These are phyloP conservation scores for Crossaster papposus DNA, from an alignment of 53 echinoderm and acorn worm genomes.

Conservation along the genomic window DNA sequence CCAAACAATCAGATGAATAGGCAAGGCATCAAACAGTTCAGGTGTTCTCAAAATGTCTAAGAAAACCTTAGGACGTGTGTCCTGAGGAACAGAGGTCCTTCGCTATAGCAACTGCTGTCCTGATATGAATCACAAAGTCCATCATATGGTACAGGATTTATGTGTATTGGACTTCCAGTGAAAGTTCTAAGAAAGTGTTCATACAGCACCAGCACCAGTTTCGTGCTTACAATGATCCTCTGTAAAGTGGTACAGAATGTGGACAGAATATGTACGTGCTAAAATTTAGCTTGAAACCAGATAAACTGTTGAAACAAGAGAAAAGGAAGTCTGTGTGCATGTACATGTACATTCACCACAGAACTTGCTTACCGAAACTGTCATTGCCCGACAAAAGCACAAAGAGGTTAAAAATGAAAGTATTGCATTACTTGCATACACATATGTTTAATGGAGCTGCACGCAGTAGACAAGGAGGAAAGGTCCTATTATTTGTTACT, in stretches of 20 bases:
- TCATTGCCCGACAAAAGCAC: background rate
- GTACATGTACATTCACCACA: background rate
- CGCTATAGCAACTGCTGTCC: background rate
- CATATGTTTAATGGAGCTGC: too few species aligned
- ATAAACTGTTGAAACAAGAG: background rate
- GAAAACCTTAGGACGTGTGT: background rate
- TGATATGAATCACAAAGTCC: background rate
- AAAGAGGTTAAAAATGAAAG: background rate
- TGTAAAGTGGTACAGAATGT: background rate
- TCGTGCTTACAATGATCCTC: background rate
- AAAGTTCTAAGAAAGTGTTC: background rate
- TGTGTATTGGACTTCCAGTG: background rate
- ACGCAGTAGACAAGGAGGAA: background rate
- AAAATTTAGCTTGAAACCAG: background rate
- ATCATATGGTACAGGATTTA: background rate
- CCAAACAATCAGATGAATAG: background rate
- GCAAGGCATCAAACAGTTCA: background rate
- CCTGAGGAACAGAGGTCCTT: background rate
- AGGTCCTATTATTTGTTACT: background rate
- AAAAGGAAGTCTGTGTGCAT: background rate
- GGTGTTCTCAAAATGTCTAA: background rate
- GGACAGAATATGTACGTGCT: background rate
- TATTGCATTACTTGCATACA: background rate
- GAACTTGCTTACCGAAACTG: background rate
- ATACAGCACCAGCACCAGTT: too few species aligned